phyloP scores from a whole-genome alignment of 2,888 invertebrate species.

The Melinaea marsaeus region DNA sequence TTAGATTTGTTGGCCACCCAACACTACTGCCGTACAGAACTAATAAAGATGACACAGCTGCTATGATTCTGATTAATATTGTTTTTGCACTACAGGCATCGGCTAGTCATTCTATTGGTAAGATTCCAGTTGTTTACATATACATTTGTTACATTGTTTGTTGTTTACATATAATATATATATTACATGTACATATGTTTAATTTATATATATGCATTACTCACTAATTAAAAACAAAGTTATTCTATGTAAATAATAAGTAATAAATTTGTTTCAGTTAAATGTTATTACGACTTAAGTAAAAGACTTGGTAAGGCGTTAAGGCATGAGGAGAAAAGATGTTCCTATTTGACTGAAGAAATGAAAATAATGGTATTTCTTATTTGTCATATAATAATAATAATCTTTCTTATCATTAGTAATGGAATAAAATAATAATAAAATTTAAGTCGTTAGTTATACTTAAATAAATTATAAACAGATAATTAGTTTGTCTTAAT shows the following conservation, averaged over 20 bases:
- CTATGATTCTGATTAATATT: constrained; percentile 89
- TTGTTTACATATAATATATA: no score
- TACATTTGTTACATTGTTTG: background rate
- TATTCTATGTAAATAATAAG: no score
- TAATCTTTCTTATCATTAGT: background rate
- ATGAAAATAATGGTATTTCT: constrained; percentile 87
- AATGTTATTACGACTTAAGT: constrained; percentile 96
- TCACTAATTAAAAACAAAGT: background rate
- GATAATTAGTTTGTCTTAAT: background rate
- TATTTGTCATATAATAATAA: constrained; percentile 11
- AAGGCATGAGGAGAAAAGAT: constrained; percentile 93
- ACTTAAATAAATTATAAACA: no score
- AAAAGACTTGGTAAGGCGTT: constrained; percentile 92
- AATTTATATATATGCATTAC: background rate
- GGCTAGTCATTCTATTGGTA: constrained; percentile 92
- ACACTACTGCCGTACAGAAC: constrained; percentile 85
- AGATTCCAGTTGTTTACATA: constrained; percentile 29
- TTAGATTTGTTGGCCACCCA: constrained; percentile 96
- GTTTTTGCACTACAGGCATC: constrained; percentile 95
- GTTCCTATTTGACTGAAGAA: constrained; percentile 92
- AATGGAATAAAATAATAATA: no score
- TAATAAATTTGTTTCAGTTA: constrained; percentile 74
- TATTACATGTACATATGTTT: no score
- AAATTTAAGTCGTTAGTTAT: no score
- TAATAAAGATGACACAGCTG: constrained; percentile 81